Evolutionary conservation across 2,888 invertebrate genomes (phyloP).

Genomic region (Lepidochrysops patricia): DNA sequence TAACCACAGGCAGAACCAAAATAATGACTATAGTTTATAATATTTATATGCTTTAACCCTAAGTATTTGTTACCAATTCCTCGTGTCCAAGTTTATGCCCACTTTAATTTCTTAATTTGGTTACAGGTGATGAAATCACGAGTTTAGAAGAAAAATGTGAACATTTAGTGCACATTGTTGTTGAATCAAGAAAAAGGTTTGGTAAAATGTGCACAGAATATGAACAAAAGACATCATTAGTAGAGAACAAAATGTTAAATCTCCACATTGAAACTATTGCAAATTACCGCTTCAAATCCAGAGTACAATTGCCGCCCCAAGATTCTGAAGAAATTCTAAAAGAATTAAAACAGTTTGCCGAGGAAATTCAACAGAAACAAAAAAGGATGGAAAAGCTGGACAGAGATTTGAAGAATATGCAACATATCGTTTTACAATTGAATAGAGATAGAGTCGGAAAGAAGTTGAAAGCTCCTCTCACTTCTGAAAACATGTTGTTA

Average conservation of each 20-base stretch:
- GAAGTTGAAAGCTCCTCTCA: slow-evolving; percentile 40
- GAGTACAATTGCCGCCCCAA: slow-evolving; percentile 32
- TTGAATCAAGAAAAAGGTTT: slow-evolving; percentile 59
- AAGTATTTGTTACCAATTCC: too few relatives aligned
- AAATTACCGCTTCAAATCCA: slow-evolving; percentile 44
- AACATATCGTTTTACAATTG: slow-evolving; percentile 42
- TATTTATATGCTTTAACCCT: too few relatives aligned
- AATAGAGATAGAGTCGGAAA: slow-evolving; percentile 40
- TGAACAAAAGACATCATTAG: slow-evolving; percentile 41
- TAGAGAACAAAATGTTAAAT: slow-evolving; percentile 53
- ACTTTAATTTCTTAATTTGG: neutral
- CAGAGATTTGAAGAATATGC: slow-evolving; percentile 39
- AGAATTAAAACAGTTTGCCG: slow-evolving; percentile 42
- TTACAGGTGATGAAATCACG: slow-evolving; percentile 38
- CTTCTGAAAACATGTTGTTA: slow-evolving; percentile 38
- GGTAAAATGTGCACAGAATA: slow-evolving; percentile 55
- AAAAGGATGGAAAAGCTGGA: slow-evolving; percentile 34
- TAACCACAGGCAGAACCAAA: too few relatives aligned
- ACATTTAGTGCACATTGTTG: slow-evolving; percentile 56
- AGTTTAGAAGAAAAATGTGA: slow-evolving; percentile 51
- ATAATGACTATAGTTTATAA: too few relatives aligned
- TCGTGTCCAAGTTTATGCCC: neutral
- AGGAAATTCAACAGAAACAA: slow-evolving; percentile 36
- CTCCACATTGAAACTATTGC: slow-evolving; percentile 45
- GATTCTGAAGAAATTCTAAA: slow-evolving; percentile 32